These are phyloP conservation scores for Ptilorrhoa leucosticta DNA, from an alignment of 2,113 vertebrate genomes.

Conservation along the genomic window DNA sequence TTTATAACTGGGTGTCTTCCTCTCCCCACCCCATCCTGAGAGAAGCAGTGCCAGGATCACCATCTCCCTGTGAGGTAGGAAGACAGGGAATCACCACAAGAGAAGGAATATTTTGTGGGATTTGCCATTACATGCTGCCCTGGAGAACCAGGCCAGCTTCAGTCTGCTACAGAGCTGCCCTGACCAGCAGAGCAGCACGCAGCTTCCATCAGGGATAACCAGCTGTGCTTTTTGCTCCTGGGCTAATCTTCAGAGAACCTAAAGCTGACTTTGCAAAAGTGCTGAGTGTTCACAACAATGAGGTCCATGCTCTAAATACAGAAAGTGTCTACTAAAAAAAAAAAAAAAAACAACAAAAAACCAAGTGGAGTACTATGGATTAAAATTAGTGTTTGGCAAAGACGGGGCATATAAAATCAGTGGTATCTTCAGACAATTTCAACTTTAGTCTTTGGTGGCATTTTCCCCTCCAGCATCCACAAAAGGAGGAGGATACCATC, in stretches of 20 bases:
- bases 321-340: background rate
- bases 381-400: background rate
- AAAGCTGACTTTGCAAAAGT: background rate
- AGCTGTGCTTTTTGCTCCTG: background rate
- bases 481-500: background rate
- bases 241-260: background rate
- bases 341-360: background rate
- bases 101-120: background rate
- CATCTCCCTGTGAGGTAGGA: background rate
- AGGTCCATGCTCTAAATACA: background rate
- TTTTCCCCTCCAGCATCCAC: background rate
- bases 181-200: fast-evolving
- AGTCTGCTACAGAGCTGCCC: background rate
- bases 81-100: background rate
- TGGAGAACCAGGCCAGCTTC: background rate
- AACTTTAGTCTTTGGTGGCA: background rate
- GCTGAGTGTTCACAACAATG: background rate
- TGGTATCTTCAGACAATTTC: background rate
- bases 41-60: background rate
- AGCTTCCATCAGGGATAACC: background rate
- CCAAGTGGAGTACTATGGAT: background rate
- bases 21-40: fast-evolving
- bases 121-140: background rate
- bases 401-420: background rate
- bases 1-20: background rate